Base-by-base conservation (phyloP, 1,140 invertebrate genomes). In the Argopecten irradians region DNA sequence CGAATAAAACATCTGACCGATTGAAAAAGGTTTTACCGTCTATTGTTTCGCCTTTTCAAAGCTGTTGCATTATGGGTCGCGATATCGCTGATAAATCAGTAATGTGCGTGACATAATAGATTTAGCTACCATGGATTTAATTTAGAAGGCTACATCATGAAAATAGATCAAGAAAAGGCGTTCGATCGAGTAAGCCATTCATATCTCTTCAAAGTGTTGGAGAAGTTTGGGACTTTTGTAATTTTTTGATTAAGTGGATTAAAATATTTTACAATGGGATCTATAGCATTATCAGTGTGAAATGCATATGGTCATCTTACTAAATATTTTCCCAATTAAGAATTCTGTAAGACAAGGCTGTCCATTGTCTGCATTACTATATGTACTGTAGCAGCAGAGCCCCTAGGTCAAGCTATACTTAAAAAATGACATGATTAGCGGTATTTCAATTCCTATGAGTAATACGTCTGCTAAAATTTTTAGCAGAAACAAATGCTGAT, bases 301-400 rank as follows among this genome's bases (percentile, higher is more conserved):
- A 87, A 35, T 87, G 83, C 82, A 90, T n/a, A 90, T 46, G 89
- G 89, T 36, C 83, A 35, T 83, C 32, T 90, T 0, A 82, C 87
- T 36, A 82, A 83, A 36, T 90, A 87, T 71, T 90, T 88, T 86
- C 36, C 86, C 39, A 43, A 87, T 41, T 32, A 82, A 82, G 83
- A 89, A 41, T 89, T n/a, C 85, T 19, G 41, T 90, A 22, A 90
- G 43, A 87, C 89, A 88, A 88, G 85, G 87, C 9, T 90, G 89
- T 85, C 90, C 90, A 11, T 84, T 90, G 19, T 87, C 85, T 87
- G 90, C 90, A 35, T 83, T 91, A 19, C 19, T 89, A 33, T 89
- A 89, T 46, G 84, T 89, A 28, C 82, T n/a, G 41, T 22, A 34
- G n/a, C n/a, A n/a, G n/a, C n/a, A 36, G 82, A 33, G 87, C 88